Conservation (phyloP, 53 echinoderm and acorn worm species). For the Astropecten irregularis region DNA sequence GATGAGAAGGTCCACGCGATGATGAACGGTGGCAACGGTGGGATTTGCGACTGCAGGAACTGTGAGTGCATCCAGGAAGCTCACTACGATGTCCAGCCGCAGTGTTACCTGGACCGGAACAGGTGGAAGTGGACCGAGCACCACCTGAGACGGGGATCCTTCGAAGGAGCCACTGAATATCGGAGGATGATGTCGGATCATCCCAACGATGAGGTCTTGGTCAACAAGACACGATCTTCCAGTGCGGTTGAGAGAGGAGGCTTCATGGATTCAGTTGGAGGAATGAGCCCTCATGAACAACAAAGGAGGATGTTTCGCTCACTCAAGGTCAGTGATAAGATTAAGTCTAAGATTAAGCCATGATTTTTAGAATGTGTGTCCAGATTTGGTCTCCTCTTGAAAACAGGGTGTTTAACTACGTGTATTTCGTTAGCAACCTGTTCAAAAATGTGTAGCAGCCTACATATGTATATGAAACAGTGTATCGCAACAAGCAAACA, state of each 20-base stretch:
- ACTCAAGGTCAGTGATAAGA: constrained; percentile 5
- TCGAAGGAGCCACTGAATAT: constrained; percentile 33
- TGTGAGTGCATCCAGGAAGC: constrained; percentile 43
- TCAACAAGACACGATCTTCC: constrained; percentile 20
- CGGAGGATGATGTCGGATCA: constrained; percentile 25
- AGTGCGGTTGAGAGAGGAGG: constrained; percentile 45
- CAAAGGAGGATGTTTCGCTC: constrained; percentile 37
- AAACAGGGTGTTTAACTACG: too few species aligned
- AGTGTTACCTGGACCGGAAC: constrained; percentile 42
- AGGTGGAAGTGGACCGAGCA: constrained; percentile 48
- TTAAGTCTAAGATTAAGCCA: background rate
- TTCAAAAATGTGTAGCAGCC: too few species aligned
- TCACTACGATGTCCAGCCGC: constrained; percentile 5
- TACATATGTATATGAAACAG: too few species aligned
- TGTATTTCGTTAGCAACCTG: too few species aligned
- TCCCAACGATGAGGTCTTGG: background rate
- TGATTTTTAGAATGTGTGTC: too few species aligned
- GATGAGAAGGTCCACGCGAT: constrained; percentile 47
- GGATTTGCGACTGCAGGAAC: constrained; percentile 44
- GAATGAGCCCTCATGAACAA: constrained; percentile 44
- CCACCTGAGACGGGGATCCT: constrained; percentile 36
- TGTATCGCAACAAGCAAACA: too few species aligned
- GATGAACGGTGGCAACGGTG: constrained; percentile 40
- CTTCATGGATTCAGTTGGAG: constrained; percentile 30
- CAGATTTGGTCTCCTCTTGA: too few species aligned